Base-by-base conservation (phyloP, 1,140 invertebrate genomes). In the Hyles euphorbiae region DNA sequence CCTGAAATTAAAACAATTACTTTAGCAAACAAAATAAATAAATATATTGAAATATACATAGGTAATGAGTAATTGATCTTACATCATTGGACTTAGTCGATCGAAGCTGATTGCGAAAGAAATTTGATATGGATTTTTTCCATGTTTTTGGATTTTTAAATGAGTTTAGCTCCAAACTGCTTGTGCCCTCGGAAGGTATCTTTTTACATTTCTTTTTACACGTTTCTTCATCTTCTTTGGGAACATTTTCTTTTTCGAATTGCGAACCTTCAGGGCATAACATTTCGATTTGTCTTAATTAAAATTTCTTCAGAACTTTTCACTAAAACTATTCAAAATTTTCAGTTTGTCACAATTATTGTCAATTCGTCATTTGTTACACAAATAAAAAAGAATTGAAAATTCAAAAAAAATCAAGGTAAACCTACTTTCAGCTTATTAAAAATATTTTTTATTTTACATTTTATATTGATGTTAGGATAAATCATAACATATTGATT, bases 51-150 rank as follows among this genome's bases (percentile, higher is more conserved):
- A 40, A 40, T 40, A 40, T 40, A 5, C 36, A 40, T 8, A 40
- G 36, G 4, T 40, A 40, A 40, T 40, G 4, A 48, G 9, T 62
- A 50, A 48, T 60, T 32, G 55, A 56, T n/a, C 81, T 80, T 72
- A 87, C 83, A 63, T 86, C 83, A 56, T 83, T 87, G 6, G 84
- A 87, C 70, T 76, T 86, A 7, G 80, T 81, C 47, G 85, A 78
- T 44, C 82, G 78, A 58, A 83, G 67, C 65, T 82, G 82, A 68
- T 83, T 80, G 8, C 82, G 72, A 68, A 88, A 88, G 58, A 88
- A 88, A 65, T 78, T 83, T 2, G 81, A 74, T 49, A 88, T 72
- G 51, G 83, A 83, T 60, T 84, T 88, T 55, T 85, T 88, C 83
- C 83, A 88, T 56, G 68, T 87, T 54, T 77, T 88, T 45, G 75